phyloP scores from a whole-genome alignment of 2,797 vertebrate species.

The Tokudaia muenninki region DNA sequence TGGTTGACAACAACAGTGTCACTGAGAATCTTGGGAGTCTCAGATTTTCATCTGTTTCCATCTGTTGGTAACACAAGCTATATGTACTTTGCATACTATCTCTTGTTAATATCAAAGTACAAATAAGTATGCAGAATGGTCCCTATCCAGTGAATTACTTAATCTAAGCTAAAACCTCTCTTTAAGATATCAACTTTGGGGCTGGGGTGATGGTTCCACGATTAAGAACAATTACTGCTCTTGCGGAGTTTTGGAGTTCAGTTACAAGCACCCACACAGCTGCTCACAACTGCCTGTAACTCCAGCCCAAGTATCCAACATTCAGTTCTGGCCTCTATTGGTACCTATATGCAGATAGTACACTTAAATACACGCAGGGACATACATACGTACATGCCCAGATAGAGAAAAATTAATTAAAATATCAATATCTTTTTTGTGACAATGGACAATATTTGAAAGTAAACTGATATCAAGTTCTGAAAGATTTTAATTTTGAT shows the following conservation, averaged over 20 bases:
- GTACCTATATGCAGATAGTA: neutral
- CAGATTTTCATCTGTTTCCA: neutral
- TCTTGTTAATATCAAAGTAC: neutral
- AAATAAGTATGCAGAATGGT: neutral
- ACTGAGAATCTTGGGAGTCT: neutral
- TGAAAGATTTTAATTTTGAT: slow-evolving; percentile 16
- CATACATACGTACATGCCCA: neutral
- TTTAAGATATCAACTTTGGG: neutral
- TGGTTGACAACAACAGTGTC: neutral
- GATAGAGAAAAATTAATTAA: neutral
- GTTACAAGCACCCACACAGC: neutral
- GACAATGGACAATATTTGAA: slow-evolving; percentile 13
- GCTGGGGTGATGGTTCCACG: neutral
- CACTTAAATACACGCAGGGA: neutral
- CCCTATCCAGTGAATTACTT: neutral
- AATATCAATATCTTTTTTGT: neutral
- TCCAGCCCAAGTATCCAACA: neutral
- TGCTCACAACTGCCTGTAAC: neutral
- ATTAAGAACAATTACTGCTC: neutral
- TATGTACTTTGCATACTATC: neutral
- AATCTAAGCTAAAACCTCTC: neutral
- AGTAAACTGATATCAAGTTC: slow-evolving; percentile 28
- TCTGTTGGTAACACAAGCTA: neutral
- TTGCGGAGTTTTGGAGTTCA: neutral
- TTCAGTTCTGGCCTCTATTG: neutral